These are phyloP conservation scores for Typhlichthys eigenmanni DNA, from an alignment of 2,797 vertebrate genomes.

Conservation along the genomic window DNA sequence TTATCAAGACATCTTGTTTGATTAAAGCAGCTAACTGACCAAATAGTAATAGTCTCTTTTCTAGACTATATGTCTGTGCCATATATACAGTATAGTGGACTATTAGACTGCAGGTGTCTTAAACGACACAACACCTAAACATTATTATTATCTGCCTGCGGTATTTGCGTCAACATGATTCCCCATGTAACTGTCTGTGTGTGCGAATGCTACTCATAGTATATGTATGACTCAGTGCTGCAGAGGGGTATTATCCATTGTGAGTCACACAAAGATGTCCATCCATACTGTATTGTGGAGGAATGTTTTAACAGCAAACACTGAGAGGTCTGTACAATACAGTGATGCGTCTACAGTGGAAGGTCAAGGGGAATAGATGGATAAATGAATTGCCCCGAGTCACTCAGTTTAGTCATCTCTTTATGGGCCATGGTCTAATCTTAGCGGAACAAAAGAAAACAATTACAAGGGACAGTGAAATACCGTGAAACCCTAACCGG, in stretches of 20 bases:
- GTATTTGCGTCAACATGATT: constrained; percentile 3
- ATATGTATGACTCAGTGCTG: constrained; percentile 20
- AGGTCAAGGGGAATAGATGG: constrained; percentile 22
- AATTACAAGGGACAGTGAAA: too few relatives aligned
- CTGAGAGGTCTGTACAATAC: constrained; percentile 4
- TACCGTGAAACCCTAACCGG: too few relatives aligned
- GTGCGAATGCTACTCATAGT: constrained; percentile 4
- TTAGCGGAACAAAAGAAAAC: too few relatives aligned
- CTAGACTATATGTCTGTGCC: neutral
- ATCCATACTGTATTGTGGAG: constrained; percentile 15
- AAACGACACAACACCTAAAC: neutral
- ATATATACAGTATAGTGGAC: neutral
- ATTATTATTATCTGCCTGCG: neutral
- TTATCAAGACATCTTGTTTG: neutral
- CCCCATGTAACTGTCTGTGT: neutral
- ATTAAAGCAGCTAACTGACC: too few relatives aligned
- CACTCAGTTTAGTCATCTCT: constrained; percentile 21
- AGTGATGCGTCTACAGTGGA: constrained; percentile 7
- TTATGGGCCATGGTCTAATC: constrained; percentile 37
- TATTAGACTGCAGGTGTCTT: neutral
- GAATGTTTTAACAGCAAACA: constrained; percentile 34
- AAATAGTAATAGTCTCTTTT: neutral
- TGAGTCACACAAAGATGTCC: constrained; percentile 37
- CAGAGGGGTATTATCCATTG: constrained; percentile 30
- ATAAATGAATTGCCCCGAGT: constrained; percentile 27